Base-by-base conservation (phyloP, 2,113 vertebrate genomes). In the Cololabis saira region DNA sequence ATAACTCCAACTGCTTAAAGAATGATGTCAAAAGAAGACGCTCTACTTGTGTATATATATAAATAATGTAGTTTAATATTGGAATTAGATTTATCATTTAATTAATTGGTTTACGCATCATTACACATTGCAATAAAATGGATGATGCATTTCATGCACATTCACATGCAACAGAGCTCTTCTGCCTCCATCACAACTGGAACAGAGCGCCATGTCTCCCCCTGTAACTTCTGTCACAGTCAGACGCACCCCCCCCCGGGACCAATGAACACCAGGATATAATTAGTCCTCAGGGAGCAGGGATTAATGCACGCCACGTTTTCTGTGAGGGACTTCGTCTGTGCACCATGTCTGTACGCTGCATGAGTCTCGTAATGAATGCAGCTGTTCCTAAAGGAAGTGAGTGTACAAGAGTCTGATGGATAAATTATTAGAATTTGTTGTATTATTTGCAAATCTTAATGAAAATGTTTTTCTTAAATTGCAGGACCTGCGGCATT, bases 401-500 rank as follows among this genome's bases (percentile, higher is more conserved):
- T 43, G 13, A 40, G 63, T 44, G 41, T n/a, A n/a, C n/a, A n/a
- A n/a, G 24, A 27, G 24, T 27, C 3, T 27, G 5, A 27, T 5
- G 5, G 24, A 27, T 27, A 3, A 27, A 27, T 37, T 53, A 22
- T 11, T 22, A 15, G 14, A 51, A 62, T 62, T 12, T 53, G 40
- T 27, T 27, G 6, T 40, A 18, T 5, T n/a, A 15, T 40, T 30
- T 48, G 3, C 22, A 50, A 71, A 50, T 43, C 30, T 22, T 37
- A 24, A n/a, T 7, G 57, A 13, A 4, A 58, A 1, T 27, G 2
- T 15, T 51, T 49, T 17, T 33, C 10, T 48, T 17, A 15, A 40
- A 63, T 86, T 79, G 19, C 78, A 99, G 97, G 98, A 99, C 85
- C 95, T 95, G 77, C 95, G 96, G 56, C 90, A 94, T 52, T 99